Percentiles rank a stretch among this genome's conserved stretches.
Conservation (phyloP, 2,113 vertebrate species). For the Oreochromis niloticus region DNA sequence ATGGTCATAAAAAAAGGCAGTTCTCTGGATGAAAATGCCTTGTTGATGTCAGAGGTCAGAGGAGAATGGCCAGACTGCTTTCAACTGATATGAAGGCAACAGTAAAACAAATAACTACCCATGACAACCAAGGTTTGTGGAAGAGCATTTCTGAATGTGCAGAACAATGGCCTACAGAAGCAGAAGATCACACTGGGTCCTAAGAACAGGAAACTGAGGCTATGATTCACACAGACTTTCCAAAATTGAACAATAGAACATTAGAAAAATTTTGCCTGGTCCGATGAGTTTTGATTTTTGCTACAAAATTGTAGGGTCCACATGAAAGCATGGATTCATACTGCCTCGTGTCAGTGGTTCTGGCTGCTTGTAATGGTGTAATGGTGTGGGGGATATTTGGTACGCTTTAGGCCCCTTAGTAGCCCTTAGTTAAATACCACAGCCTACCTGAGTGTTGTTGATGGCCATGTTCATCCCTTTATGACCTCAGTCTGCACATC, state of each 20-base stretch:
- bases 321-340: neutral
- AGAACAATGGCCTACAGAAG: neutral
- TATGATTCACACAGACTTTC: neutral
- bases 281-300: neutral
- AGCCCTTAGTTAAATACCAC: neutral
- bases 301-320: neutral
- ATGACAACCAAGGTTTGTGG: neutral
- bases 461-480: neutral
- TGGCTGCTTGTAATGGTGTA: neutral
- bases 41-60: neutral
- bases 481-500: neutral
- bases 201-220: neutral
- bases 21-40: neutral
- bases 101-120: neutral
- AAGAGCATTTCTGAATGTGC: neutral
- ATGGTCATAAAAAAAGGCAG: neutral
- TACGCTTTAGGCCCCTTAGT: neutral
- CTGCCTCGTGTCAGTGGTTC: neutral
- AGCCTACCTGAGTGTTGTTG: neutral
- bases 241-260: neutral
- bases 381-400: neutral
- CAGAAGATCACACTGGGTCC: fast-evolving
- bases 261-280: neutral
- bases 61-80: neutral
- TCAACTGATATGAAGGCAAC: neutral